Conservation (phyloP, 2,113 vertebrate species). For the Ploceus nigricollis region DNA sequence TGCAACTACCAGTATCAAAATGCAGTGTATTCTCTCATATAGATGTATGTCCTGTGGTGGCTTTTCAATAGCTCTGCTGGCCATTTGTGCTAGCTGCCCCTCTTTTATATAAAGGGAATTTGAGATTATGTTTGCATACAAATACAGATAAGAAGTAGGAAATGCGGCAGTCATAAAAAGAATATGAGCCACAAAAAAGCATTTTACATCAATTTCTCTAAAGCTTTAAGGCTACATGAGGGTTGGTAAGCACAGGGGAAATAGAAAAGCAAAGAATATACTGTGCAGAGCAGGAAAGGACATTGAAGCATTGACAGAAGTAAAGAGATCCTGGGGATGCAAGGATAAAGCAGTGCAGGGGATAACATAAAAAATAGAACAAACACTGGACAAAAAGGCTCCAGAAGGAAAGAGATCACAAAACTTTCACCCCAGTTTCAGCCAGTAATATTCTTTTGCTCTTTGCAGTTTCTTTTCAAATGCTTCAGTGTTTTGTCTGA, state of each 20-base stretch:
- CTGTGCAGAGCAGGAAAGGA: neutral
- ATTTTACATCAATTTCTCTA: neutral
- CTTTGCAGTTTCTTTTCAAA: neutral
- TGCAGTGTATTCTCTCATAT: constrained; percentile 23
- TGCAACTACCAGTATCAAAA: neutral
- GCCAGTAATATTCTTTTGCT: neutral
- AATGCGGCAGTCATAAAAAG: neutral
- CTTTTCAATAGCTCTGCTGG: constrained; percentile 56
- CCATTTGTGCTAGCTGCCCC: constrained; percentile 23
- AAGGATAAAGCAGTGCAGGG: neutral
- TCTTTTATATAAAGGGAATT: neutral
- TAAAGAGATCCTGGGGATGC: neutral
- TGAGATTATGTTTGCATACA: constrained; percentile 28
- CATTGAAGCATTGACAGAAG: neutral
- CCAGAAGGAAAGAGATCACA: neutral
- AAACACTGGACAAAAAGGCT: neutral
- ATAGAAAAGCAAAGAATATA: neutral
- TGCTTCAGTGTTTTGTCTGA: neutral
- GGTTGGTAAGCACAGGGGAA: neutral
- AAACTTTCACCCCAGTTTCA: neutral
- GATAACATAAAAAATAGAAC: neutral
- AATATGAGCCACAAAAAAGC: constrained; percentile 1
- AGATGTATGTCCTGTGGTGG: constrained; percentile 39
- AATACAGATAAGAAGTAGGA: neutral
- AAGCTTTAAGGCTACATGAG: neutral